Evolutionary conservation across 2,888 invertebrate species (phyloP).

Genomic region (Chironomus riparius): DNA sequence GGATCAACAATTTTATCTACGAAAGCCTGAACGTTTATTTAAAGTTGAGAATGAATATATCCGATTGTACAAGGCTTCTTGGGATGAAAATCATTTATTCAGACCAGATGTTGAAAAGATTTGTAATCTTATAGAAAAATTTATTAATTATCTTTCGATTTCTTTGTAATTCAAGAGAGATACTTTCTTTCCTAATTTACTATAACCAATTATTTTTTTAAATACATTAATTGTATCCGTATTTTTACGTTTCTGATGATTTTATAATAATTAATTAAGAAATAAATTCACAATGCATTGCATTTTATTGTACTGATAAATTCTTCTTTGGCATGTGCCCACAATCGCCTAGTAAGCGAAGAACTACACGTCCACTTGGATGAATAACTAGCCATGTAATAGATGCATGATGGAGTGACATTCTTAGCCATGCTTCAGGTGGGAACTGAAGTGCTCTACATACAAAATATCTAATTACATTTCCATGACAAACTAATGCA

Average conservation of each 20-base stretch:
- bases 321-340: conserved; percentile 77
- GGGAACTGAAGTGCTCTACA: conserved; percentile 93
- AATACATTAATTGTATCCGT: not conserved
- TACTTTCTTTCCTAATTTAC: not conserved
- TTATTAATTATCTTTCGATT: not conserved
- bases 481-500: conserved; percentile 91
- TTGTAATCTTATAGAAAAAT: not conserved
- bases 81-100: not conserved
- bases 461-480: conserved; percentile 93
- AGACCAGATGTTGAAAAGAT: not conserved
- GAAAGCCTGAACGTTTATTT: not conserved
- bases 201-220: not conserved
- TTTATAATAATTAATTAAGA: not conserved
- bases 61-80: not conserved
- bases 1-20: too few species aligned
- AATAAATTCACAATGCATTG: not conserved
- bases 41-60: not conserved
- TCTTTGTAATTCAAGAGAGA: too few species aligned
- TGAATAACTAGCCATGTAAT: conserved; percentile 84
- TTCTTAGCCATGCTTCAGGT: conserved; percentile 92
- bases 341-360: conserved; percentile 75
- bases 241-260: not conserved
- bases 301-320: conserved; percentile 29
- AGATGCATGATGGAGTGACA: conserved; percentile 84
- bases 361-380: conserved; percentile 76